Evolutionary conservation across 1,140 invertebrate species (phyloP).

Genomic region (Drosophila novamexicana): DNA sequence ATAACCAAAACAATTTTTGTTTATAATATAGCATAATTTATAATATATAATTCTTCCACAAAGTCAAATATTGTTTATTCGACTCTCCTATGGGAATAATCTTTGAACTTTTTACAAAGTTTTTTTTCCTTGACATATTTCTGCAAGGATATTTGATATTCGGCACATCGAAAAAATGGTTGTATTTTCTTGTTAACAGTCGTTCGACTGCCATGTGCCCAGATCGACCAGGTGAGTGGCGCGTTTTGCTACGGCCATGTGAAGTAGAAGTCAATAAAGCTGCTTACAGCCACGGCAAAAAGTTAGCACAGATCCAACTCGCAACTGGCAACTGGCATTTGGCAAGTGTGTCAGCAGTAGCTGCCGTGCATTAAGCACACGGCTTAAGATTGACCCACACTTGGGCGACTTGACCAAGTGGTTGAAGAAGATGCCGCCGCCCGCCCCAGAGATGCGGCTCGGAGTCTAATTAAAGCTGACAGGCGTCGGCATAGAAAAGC

Average conservation of each 20-base stretch:
- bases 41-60: too few species aligned
- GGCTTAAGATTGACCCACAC: constrained; percentile 68
- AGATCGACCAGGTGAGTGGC: constrained; percentile 19
- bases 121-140: background rate
- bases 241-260: constrained; percentile 35
- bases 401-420: constrained; percentile 20
- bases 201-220: constrained; percentile 60
- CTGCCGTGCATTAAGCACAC: constrained; percentile 49
- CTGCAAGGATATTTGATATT: background rate
- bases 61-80: too few species aligned
- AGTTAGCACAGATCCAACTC: constrained; percentile 40
- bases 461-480: constrained; percentile 68
- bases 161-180: background rate
- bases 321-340: constrained; percentile 36
- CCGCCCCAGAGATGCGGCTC: constrained; percentile 3
- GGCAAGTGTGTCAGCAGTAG: constrained; percentile 52
- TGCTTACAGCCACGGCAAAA: constrained; percentile 40
- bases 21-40: too few species aligned
- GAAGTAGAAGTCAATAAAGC: constrained; percentile 55
- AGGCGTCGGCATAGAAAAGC: constrained; percentile 58
- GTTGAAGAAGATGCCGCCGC: constrained; percentile 16
- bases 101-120: too few species aligned
- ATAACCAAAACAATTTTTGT: too few species aligned
- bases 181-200: constrained; percentile 36
- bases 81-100: too few species aligned